Conservation (phyloP, 2,113 vertebrate species). For the Oreotrochilus melanogaster region DNA sequence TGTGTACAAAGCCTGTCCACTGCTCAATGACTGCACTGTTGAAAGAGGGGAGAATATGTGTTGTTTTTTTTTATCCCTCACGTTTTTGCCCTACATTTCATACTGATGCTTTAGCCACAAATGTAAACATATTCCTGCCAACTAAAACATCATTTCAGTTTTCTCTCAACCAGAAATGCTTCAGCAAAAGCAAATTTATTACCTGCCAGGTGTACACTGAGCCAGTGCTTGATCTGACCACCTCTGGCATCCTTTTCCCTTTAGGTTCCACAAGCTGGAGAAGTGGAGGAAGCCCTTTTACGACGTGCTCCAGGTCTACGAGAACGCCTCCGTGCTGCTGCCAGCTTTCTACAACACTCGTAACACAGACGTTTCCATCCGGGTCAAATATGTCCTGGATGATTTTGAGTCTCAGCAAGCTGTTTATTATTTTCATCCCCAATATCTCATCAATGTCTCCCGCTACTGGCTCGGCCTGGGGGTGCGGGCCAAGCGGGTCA, state of each 20-base stretch:
- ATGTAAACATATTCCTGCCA: neutral
- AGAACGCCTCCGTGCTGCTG: constrained; percentile 94
- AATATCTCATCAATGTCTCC: constrained; percentile 94
- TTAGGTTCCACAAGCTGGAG: constrained; percentile 94
- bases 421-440: constrained; percentile 96
- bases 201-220: neutral
- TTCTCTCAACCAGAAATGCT: accelerated
- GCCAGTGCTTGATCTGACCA: accelerated
- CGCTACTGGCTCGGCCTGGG: constrained; percentile 96
- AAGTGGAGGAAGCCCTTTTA: constrained; percentile 97
- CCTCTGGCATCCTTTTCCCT: accelerated
- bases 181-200: neutral
- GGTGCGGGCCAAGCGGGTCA: constrained; percentile 91
- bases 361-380: constrained; percentile 95
- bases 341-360: constrained; percentile 97
- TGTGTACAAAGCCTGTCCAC: neutral
- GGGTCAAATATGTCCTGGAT: constrained; percentile 95
- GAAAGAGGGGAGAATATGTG: neutral
- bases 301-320: constrained; percentile 89
- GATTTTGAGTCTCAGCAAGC: constrained; percentile 91
- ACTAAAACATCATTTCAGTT: neutral
- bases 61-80: neutral
- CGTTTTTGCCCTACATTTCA: neutral
- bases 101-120: neutral
- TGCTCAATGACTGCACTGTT: neutral